Base-by-base conservation (phyloP, 2,797 vertebrate genomes). In the Anguilla megastoma region DNA sequence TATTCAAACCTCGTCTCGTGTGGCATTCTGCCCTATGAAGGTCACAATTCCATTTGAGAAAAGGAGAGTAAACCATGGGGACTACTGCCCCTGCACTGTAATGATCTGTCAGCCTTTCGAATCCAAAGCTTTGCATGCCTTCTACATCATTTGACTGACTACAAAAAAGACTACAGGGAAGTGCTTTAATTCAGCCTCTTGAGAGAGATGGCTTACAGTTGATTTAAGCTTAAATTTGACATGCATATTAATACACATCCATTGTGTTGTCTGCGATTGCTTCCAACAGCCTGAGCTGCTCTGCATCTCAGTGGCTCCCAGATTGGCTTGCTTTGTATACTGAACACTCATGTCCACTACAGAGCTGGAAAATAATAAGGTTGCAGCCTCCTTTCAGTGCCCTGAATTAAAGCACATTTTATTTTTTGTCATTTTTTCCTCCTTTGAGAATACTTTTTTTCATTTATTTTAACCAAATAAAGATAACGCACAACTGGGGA, bases 111-210 rank as follows among this genome's bases (percentile, higher is more conserved):
- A 69, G 21, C 24, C 21, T 45, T 69, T 71, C 45, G 16, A 54
- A 85, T 48, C 60, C 10, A 33, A 63, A 69, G 80, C 18, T 84
- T 63, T 24, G 36, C 80, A 33, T 36, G 45, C 80, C 3, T 87
- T 52, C 27, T 36, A 83, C 41, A 48, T 24, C 21, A 48, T 88
- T 3, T 90, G 89, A 92, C 89, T 85, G 90, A 91, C 90, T 90
- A 88, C 87, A 88, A 56, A 56, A 56, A 27, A 30, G n/a, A 79
- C 80, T 50, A 52, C 45, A n/a, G 8, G 45, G 80, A 83, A 83
- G 45, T 83, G 79, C 48, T 82, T 82, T 82, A 83, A 83, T 52
- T 52, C 48, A 83, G 87, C 82, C 87, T 85, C 83, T 69, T 76
- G 66, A 60, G 87, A 88, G 63, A 88, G 87, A 88, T 85, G 66